Conservation (phyloP, 2,888 invertebrate species). For the Dyspetes luteomarginatus region DNA sequence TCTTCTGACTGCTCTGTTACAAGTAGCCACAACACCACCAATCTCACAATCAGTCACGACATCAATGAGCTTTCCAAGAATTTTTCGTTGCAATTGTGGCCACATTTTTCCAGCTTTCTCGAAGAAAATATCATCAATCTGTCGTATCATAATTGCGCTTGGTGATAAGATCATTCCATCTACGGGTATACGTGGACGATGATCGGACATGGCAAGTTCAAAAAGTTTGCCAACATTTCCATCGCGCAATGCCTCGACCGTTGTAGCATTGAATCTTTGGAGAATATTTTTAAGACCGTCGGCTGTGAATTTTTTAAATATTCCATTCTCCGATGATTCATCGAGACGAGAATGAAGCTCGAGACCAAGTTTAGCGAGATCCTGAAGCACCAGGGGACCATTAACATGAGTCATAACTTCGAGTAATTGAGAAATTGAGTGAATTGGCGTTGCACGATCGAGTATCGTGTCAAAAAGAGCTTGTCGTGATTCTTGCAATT, state of each 20-base stretch:
- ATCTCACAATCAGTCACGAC: conserved; percentile 79
- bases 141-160: conserved; percentile 85
- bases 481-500: conserved; percentile 72
- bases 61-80: conserved; percentile 77
- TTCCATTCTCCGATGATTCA: background rate
- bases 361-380: conserved; percentile 78
- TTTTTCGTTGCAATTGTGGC: conserved; percentile 70
- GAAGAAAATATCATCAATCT: conserved; percentile 86
- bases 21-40: conserved; percentile 82
- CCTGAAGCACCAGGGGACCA: conserved; percentile 83
- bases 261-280: conserved; percentile 85
- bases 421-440: conserved; percentile 84
- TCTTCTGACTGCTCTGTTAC: conserved; percentile 87
- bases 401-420: conserved; percentile 84
- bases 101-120: conserved; percentile 71
- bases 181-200: conserved; percentile 83
- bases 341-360: conserved; percentile 72
- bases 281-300: conserved; percentile 85
- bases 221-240: conserved; percentile 86
- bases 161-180: conserved; percentile 81
- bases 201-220: conserved; percentile 84
- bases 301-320: conserved; percentile 82
- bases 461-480: conserved; percentile 80
- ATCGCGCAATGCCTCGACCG: conserved; percentile 83
- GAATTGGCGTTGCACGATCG: conserved; percentile 82